Base-by-base conservation (phyloP, 2,888 invertebrate genomes). In the Ectemnius lituratus region DNA sequence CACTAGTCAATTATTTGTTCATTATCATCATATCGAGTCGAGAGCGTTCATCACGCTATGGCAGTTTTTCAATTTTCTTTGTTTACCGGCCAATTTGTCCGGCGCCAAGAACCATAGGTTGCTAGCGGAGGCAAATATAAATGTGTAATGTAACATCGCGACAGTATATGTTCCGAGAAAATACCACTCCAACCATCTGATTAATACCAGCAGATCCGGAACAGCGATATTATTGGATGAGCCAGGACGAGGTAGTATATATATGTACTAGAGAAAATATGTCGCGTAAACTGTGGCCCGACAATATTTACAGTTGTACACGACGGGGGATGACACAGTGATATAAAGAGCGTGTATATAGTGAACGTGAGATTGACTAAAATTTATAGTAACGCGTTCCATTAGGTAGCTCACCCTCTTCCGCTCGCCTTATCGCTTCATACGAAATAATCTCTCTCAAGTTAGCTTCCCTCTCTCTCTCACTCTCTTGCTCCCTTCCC, bases 191-290 rank as follows among this genome's bases (percentile, higher is more conserved):
- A 70, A 70, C 18, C 61, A 64, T 65, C 73, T 80, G 80, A 80
- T 80, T 80, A 80, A 80, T 78, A 70, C 63, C 62, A 64, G 61
- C 70, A 80, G 78, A 77, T 77, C 64, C 68, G 61, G 61, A 60
- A 56, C 72, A 52, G 56, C 37, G 77, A 76, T 77, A 76, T 76
- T 72, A 77, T 77, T 76, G 71, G 76, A 37, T 58, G 60, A 64
- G 70, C 46, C 45, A 52, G 60, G 62, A 66, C 37, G 37, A 37
- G 37, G 1, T 5, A 8, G 37, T 11, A 11, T 37, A 8, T 37
- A 8, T 37, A 11, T 66, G 62, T 28, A 64, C 72, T 77, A 72
- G 76, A 72, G 77, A 76, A 72, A 72, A 16, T 69, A 77, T 69
- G 77, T 59, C 63, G 72, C 57, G 70, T n/a, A 64, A 67, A 67